Percentiles rank a stretch among this genome's conserved stretches.
Evolutionary conservation across 2,113 vertebrate species (phyloP).

Genomic region (Pavo muticus): DNA sequence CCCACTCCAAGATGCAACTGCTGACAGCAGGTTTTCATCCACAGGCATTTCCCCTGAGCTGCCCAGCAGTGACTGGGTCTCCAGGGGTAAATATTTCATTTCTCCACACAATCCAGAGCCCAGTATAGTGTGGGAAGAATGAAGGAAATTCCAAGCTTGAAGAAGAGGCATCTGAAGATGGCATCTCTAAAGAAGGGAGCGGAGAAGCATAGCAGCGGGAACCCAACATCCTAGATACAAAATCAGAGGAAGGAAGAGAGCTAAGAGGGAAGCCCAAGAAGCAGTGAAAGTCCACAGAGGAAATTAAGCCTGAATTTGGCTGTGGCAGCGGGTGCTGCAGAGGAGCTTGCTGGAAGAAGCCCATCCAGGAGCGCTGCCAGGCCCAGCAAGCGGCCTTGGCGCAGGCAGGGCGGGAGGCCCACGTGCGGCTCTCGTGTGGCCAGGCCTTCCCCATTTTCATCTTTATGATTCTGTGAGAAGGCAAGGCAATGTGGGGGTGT

Average conservation of each 20-base stretch:
- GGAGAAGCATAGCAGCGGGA: neutral
- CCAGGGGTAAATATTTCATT: conserved; percentile 8
- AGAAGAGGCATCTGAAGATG: conserved; percentile 24
- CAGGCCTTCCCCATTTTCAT: neutral
- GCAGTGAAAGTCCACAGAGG: neutral
- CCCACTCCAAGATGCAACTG: neutral
- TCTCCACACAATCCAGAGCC: neutral
- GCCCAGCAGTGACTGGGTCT: neutral
- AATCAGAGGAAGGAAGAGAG: neutral
- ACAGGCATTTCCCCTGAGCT: neutral
- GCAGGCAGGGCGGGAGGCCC: neutral
- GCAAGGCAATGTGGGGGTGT: fast-evolving
- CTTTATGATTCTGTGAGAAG: neutral
- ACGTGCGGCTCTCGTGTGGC: neutral
- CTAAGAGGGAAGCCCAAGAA: neutral
- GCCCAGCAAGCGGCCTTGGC: neutral
- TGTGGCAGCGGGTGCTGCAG: neutral
- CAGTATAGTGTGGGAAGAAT: neutral
- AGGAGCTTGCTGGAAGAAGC: neutral
- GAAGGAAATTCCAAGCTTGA: neutral
- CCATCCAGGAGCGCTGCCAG: fast-evolving
- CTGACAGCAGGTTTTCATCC: neutral
- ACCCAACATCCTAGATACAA: neutral
- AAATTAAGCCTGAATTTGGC: neutral
- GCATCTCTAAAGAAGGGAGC: neutral